Base-by-base conservation (phyloP, 2,888 invertebrate genomes). In the Caenorhabditis angaria region DNA sequence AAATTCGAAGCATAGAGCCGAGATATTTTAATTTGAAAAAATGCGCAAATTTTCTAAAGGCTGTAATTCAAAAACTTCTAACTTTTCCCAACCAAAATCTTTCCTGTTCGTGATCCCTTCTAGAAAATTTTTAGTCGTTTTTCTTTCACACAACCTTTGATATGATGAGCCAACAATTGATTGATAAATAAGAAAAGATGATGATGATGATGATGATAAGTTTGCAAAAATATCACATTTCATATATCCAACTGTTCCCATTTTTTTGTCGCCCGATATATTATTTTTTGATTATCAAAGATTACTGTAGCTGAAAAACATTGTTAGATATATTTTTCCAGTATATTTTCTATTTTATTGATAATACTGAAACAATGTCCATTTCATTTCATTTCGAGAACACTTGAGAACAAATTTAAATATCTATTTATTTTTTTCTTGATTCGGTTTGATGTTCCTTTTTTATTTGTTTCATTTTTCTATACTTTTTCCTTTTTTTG, bases 161-260 rank as follows among this genome's bases (percentile, higher is more conserved):
- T 24, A 70, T 70, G 65, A 70, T 65, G 70, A 70, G 70, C 65
- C 70, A 70, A 58, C 65, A 61, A 70, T 70, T 70, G 70, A 70
- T 70, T 70, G 70, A 70, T 65, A 70, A 70, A 70, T 70, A 70
- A 65, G 70, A 70, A 70, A 61, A 35, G 48, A 48, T 18, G 48
- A 41, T 25, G 27, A 54, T 27, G 54, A 54, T 54, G 28, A 54
- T 27, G 54, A 54, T 50, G 50, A 50, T 24, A 50, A 50, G 41
- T 41, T 41, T 41, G 41, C 41, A 41, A 41, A 41, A 41, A 41
- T 41, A 41, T 41, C 41, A 41, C 41, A 41, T 41, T 41, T 41
- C 41, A 41, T 41, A 41, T 41, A 41, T 41, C 41, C 41, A 41
- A 41, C 41, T 41, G 41, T 41, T 41, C 41, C 41, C 10, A 18